Percentiles rank a stretch among this genome's conserved stretches.
Evolutionary conservation across 1,140 invertebrate genomes (phyloP).

Genomic region (Bombus impatiens): DNA sequence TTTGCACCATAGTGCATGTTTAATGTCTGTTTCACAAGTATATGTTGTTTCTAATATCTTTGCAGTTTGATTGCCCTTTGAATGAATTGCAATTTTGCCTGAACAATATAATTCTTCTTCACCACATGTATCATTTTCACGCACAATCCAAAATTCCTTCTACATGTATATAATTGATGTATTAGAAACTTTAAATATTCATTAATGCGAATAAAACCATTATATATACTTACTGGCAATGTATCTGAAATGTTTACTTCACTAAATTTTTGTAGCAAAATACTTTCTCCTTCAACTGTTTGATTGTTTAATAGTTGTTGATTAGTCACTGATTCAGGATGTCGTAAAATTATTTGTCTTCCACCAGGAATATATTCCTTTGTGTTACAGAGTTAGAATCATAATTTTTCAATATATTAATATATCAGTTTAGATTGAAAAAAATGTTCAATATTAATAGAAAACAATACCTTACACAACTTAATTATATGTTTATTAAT

Average conservation of each 20-base stretch:
- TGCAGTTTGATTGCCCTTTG: constrained; percentile 82
- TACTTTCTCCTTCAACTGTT: constrained; percentile 81
- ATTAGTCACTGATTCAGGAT: constrained; percentile 86
- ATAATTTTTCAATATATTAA: neutral
- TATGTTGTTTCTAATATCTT: constrained; percentile 85
- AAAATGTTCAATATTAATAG: constrained; percentile 18
- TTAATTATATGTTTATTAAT: constrained; percentile 5
- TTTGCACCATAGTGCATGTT: constrained; percentile 91
- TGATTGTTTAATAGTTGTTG: constrained; percentile 65
- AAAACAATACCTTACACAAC: neutral
- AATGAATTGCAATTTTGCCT: constrained; percentile 92
- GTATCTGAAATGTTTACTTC: constrained; percentile 88
- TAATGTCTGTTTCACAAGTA: constrained; percentile 90
- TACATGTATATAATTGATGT: constrained; percentile 49
- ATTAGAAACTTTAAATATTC: constrained; percentile 21
- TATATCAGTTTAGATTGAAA: neutral
- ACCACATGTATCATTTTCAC: constrained; percentile 80
- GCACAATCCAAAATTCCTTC: constrained; percentile 88
- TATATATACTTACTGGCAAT: constrained; percentile 74
- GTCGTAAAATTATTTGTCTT: constrained; percentile 89
- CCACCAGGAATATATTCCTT: constrained; percentile 94
- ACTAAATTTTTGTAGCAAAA: constrained; percentile 87
- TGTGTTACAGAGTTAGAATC: constrained; percentile 67
- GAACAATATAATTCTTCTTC: constrained; percentile 96
- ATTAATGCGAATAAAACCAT: neutral